Evolutionary conservation across 2,888 invertebrate species (phyloP).

Genomic region (Leucoma salicis): DNA sequence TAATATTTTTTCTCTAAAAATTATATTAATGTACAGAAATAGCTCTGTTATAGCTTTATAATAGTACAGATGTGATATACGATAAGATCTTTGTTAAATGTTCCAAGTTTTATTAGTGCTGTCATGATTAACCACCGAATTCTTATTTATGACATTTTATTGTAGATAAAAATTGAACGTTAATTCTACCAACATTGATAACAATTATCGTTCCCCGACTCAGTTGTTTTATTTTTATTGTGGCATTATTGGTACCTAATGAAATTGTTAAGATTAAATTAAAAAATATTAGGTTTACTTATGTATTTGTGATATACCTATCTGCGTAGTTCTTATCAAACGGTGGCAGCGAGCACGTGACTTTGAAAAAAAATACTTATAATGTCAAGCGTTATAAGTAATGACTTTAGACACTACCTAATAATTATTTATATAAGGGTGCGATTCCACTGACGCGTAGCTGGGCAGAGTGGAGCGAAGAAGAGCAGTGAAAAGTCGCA

Average conservation of each 20-base stretch:
- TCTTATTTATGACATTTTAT: neutral
- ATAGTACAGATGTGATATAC: too few relatives aligned
- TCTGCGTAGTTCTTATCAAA: neutral
- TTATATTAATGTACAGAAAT: too few relatives aligned
- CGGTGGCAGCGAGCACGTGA: neutral
- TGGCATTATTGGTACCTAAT: neutral
- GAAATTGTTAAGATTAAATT: neutral
- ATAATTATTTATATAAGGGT: too few relatives aligned
- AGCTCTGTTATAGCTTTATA: too few relatives aligned
- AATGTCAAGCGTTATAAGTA: too few relatives aligned
- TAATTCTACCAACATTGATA: constrained; percentile 15
- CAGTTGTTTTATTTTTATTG: neutral
- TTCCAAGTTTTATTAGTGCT: neutral
- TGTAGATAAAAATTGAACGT: constrained; percentile 20
- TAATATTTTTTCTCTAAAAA: too few relatives aligned
- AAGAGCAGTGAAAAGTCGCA: too few relatives aligned
- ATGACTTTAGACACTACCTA: too few relatives aligned
- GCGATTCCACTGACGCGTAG: too few relatives aligned
- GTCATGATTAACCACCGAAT: neutral
- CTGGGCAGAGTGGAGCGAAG: too few relatives aligned
- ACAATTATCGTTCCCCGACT: constrained; percentile 1
- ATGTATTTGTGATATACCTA: neutral
- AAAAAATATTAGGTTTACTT: neutral
- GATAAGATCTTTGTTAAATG: neutral
- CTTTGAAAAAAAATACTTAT: too few relatives aligned